These are phyloP conservation scores for Cottoperca gobio DNA, from an alignment of 2,797 vertebrate species.

Conservation along the genomic window DNA sequence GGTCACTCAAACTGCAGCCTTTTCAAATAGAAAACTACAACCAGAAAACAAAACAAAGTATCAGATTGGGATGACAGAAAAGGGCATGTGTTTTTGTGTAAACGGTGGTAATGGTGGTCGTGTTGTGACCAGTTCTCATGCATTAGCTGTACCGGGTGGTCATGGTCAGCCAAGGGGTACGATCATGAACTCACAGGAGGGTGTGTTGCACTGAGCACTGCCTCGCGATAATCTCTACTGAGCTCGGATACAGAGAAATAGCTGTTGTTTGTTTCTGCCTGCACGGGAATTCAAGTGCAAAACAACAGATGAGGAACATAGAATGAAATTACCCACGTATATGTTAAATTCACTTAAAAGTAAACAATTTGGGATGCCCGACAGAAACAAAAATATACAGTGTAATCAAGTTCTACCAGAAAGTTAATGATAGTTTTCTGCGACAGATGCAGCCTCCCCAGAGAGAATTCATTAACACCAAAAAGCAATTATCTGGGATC, in stretches of 20 bases:
- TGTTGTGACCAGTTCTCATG: constrained; percentile 15
- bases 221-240: constrained; percentile 21
- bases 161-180: constrained; percentile 45
- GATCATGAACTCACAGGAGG: constrained; percentile 47
- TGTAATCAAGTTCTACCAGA: background rate
- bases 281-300: constrained; percentile 14
- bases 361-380: background rate
- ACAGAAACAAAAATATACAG: background rate
- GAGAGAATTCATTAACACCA: constrained; percentile 11
- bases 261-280: constrained; percentile 18
- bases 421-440: background rate
- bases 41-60: constrained; percentile 12
- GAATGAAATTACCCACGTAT: background rate
- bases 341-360: background rate
- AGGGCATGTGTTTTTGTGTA: constrained; percentile 27
- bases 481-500: constrained; percentile 15
- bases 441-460: constrained; percentile 1
- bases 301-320: background rate
- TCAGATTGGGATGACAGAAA: background rate
- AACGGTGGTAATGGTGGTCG: constrained; percentile 9
- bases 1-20: constrained; percentile 43
- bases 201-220: constrained; percentile 27
- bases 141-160: constrained; percentile 38
- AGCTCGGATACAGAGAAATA: constrained; percentile 17
- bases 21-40: constrained; percentile 27